A percentile compares a stretch with the other conserved stretches of the same genome.
Conservation (phyloP, 1,140 invertebrate genomes). For the Nephila pilipes region DNA sequence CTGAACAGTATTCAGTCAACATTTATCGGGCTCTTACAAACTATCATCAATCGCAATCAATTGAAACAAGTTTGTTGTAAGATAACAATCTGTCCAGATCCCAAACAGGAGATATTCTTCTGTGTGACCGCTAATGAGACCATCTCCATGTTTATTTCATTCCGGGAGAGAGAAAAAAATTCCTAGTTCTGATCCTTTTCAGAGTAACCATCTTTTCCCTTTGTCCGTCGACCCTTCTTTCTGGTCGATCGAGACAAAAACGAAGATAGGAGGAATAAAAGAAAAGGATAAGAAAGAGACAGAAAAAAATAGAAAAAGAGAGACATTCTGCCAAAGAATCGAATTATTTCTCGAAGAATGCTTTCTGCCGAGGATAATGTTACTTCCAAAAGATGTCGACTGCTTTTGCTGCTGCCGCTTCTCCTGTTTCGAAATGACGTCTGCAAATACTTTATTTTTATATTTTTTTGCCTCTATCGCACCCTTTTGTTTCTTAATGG, state of each 20-base stretch:
- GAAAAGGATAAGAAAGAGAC: not conserved
- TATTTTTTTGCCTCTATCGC: not conserved
- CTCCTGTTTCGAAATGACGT: conserved; percentile 16
- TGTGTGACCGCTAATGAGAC: not conserved
- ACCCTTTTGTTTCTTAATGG: conserved; percentile 34
- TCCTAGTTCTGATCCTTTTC: not conserved
- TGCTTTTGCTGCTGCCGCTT: conserved; percentile 14
- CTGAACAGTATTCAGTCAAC: too few species aligned
- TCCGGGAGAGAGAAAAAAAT: not conserved
- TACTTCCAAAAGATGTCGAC: not conserved
- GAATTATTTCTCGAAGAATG: conserved; percentile 41
- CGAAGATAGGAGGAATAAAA: not conserved
- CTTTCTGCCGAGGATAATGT: not conserved
- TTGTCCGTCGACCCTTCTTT: not conserved
- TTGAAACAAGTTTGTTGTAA: too few species aligned
- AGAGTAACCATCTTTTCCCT: not conserved
- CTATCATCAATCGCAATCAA: too few species aligned
- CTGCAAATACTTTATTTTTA: conserved; percentile 6
- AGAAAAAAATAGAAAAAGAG: not conserved
- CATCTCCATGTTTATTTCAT: conserved; percentile 19
- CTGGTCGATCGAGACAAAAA: conserved; percentile 11
- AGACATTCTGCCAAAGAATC: conserved; percentile 36
- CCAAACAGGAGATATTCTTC: not conserved
- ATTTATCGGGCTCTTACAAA: too few species aligned
- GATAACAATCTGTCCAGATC: too few species aligned